Evolutionary conservation across 2,797 vertebrate species (phyloP), one percentile per base, ranked within the genome.

Genomic region (Silurus lanzhouensis): DNA sequence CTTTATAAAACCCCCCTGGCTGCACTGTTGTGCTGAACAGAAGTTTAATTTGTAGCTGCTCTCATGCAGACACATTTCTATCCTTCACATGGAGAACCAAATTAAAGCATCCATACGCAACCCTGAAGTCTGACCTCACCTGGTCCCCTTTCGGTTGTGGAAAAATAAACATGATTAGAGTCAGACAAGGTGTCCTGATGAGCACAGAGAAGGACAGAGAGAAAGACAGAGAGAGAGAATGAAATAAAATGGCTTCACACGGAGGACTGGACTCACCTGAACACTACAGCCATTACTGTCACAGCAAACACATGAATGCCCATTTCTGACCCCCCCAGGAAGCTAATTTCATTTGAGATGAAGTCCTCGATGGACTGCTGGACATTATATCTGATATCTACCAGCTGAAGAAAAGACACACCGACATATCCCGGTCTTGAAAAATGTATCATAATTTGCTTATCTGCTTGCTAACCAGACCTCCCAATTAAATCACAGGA

Each of bases 261-360:
- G 31, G 86, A 85, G 86, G 82, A 52, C 70, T 85, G 83, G 88
- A 89, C 75, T 82, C 63, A 86, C 82, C 76, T 44, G 46, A 78
- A 81, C 88, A 83, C 81, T 72, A 81, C 84, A 61, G 83, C 83
- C 85, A 85, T 90, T 90, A 90, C 88, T 19, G 76, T 86, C 88
- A 85, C 89, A 87, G 86, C 87, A 86, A 88, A 90, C 85, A 80
- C 83, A 38, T 74, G 79, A 81, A 86, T 79, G 55, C 61, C 68
- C 76, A 87, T 90, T 88, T 86, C 83, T 79, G 74, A 55, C 22
- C 74, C 64, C 86, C n/a, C 48, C 84, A 74, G 85, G 90, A 84
- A 89, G 77, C 83, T 89, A 84, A 90, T 91, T 90, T 89, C 83
- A 89, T 89, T 88, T 87, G 88, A 88, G 89, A 91, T 91, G 86